Percentiles rank a stretch among this genome's conserved stretches.
Evolutionary conservation across 1,140 invertebrate species (phyloP).

Genomic region (Zaprionus capensis): DNA sequence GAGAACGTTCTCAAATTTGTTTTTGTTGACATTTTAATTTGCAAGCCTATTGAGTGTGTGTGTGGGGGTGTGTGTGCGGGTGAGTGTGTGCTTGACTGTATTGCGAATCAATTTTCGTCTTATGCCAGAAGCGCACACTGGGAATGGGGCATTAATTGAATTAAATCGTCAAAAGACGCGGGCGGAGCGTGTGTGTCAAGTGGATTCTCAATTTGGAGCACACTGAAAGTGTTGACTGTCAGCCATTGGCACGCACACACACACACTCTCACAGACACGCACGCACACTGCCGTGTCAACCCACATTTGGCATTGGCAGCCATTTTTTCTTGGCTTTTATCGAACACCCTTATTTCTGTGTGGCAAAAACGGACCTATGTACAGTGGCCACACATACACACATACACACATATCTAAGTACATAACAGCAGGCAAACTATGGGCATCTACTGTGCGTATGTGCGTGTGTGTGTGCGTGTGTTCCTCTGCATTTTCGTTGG

Average conservation of each 20-base stretch:
- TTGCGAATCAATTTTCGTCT: conserved; percentile 52
- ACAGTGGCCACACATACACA: conserved; percentile 18
- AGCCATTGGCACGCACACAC: conserved; percentile 68
- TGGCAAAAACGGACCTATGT: conserved; percentile 28
- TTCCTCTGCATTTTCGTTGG: conserved; percentile 79
- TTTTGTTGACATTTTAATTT: conserved; percentile 76
- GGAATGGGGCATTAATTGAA: conserved; percentile 76
- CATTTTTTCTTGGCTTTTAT: conserved; percentile 72
- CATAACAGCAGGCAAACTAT: conserved; percentile 76
- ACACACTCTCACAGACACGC: conserved; percentile 26
- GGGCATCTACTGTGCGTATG: conserved; percentile 50
- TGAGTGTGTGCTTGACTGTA: conserved; percentile 3
- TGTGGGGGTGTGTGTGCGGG: not conserved
- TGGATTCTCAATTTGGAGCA: conserved; percentile 67
- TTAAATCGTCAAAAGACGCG: conserved; percentile 77
- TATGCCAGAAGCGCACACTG: conserved; percentile 43
- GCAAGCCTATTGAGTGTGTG: conserved; percentile 33
- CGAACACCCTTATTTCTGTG: conserved; percentile 75
- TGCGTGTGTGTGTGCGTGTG: conserved; percentile 50
- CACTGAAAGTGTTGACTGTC: conserved; percentile 77
- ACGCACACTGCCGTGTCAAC: conserved; percentile 56
- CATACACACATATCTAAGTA: conserved; percentile 37
- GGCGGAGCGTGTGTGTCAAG: conserved; percentile 63
- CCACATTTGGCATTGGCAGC: conserved; percentile 74
- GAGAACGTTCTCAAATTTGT: conserved; percentile 74